Conservation (phyloP, 2,888 invertebrate genomes). For the Nyleta sp. region DNA sequence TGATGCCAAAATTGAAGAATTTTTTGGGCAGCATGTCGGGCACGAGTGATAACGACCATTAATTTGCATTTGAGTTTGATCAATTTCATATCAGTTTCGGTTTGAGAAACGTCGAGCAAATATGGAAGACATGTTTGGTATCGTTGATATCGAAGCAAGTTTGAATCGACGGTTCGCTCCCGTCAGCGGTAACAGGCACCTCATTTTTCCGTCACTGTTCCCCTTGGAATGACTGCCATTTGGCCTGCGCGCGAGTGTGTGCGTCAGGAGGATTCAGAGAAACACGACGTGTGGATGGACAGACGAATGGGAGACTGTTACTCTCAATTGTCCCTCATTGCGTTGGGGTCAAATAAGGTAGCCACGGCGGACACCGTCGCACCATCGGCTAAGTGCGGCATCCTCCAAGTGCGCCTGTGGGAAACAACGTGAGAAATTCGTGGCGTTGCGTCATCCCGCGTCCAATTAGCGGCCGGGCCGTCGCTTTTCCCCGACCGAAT, state of each 20-base stretch:
- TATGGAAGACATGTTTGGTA: too few relatives aligned
- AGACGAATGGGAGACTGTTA: constrained; percentile 82
- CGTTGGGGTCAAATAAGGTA: constrained; percentile 82
- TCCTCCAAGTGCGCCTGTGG: constrained; percentile 59
- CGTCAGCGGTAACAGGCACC: too few relatives aligned
- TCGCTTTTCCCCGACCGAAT: neutral
- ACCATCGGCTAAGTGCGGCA: constrained; percentile 55
- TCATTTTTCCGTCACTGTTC: constrained; percentile 59
- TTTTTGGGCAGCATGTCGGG: too few relatives aligned
- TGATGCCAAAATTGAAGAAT: too few relatives aligned
- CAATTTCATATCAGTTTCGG: too few relatives aligned
- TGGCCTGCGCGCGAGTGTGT: constrained; percentile 70
- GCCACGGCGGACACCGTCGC: constrained; percentile 77
- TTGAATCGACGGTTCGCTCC: too few relatives aligned
- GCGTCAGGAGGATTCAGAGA: constrained; percentile 74
- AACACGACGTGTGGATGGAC: constrained; percentile 74
- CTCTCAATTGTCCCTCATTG: constrained; percentile 83
- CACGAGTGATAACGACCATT: too few relatives aligned
- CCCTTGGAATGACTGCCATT: constrained; percentile 57
- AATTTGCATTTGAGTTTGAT: too few relatives aligned
- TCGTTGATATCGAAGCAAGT: too few relatives aligned
- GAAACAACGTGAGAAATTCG: constrained; percentile 66
- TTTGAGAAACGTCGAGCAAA: too few relatives aligned
- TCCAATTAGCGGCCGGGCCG: constrained; percentile 8
- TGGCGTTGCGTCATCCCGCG: constrained; percentile 53